phyloP scores from a whole-genome alignment of 2,113 vertebrate genomes.

The Daphoenositta chrysoptera region DNA sequence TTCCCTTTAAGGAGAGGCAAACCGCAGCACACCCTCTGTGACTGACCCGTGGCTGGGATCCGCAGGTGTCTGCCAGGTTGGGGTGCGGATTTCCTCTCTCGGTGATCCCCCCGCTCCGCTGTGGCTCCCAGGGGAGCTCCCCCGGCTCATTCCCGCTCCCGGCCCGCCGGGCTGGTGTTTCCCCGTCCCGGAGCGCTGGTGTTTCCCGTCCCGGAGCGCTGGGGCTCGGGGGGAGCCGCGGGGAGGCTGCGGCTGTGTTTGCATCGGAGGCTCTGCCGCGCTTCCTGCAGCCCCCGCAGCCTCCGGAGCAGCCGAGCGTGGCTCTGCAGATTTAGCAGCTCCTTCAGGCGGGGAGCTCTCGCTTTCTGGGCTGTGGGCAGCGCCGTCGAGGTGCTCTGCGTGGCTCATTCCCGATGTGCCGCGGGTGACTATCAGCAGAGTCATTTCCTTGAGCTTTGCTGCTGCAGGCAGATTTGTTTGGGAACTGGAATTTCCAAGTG shows the following conservation, averaged over 20 bases:
- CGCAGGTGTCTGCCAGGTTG: fast-evolving
- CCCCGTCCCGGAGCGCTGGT: fast-evolving
- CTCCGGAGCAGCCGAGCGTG: not conserved
- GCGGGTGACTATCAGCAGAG: not conserved
- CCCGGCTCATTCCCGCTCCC: fast-evolving
- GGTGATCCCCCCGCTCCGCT: fast-evolving
- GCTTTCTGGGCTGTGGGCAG: not conserved
- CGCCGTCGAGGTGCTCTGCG: fast-evolving
- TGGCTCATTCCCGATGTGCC: fast-evolving
- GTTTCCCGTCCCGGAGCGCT: fast-evolving
- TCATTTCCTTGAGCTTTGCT: not conserved
- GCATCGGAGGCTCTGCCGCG: not conserved
- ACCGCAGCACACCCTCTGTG: fast-evolving
- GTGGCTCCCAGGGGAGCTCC: fast-evolving
- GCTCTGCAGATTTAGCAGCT: not conserved
- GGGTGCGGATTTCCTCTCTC: fast-evolving
- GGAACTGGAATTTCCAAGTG: not conserved
- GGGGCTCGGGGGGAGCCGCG: not conserved
- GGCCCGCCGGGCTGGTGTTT: fast-evolving
- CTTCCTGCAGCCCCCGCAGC: slow-evolving; percentile 39
- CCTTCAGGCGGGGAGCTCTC: not conserved
- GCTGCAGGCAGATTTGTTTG: not conserved
- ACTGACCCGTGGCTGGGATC: fast-evolving
- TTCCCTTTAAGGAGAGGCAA: fast-evolving
- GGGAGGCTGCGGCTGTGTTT: not conserved